phyloP scores from a whole-genome alignment of 2,797 vertebrate species.

The Gorsachius magnificus region DNA sequence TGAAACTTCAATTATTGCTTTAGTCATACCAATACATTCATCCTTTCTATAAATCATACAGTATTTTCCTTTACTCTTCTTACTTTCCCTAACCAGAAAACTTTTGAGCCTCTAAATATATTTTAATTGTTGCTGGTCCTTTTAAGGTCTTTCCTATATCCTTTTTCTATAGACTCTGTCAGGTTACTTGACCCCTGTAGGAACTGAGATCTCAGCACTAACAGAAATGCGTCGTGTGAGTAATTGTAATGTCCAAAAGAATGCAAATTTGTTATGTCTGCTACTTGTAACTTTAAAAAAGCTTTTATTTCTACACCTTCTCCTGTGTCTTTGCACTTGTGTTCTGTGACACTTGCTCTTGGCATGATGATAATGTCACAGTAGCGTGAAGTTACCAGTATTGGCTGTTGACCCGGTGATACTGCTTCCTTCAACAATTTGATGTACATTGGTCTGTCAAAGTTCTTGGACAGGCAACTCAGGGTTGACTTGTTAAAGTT shows the following conservation, averaged over 20 bases:
- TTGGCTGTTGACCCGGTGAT: neutral
- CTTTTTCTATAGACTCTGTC: conserved; percentile 81
- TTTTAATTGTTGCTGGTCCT: neutral
- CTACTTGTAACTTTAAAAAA: neutral
- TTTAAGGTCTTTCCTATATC: conserved; percentile 36
- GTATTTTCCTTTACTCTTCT: neutral
- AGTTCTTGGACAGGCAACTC: neutral
- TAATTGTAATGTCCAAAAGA: neutral
- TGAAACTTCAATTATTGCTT: neutral
- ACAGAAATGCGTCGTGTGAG: conserved; percentile 92
- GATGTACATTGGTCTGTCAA: neutral
- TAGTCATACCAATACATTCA: neutral
- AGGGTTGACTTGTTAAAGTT: neutral
- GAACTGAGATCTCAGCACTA: conserved; percentile 86
- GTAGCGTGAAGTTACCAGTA: neutral
- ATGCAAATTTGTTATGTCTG: neutral
- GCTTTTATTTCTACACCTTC: neutral
- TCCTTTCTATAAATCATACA: neutral
- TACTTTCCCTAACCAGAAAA: neutral
- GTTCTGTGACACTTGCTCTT: neutral
- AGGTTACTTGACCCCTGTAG: conserved; percentile 89
- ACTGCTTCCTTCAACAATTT: neutral
- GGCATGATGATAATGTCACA: neutral
- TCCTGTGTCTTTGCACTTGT: neutral
- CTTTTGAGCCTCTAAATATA: neutral